phyloP scores from a whole-genome alignment of 2,888 invertebrate species.

The Arctia plantaginis region DNA sequence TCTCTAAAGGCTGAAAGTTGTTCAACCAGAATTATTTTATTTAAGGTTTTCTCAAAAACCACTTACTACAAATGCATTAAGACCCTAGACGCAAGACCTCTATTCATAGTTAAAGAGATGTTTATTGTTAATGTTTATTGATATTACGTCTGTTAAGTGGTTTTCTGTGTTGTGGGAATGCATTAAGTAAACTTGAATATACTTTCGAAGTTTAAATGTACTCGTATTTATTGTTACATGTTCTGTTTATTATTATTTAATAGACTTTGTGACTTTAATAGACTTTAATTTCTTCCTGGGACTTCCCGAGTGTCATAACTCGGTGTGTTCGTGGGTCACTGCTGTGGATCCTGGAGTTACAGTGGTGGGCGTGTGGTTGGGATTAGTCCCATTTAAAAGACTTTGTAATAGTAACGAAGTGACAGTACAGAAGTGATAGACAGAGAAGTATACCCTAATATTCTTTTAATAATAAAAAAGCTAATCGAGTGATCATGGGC shows the following conservation, averaged over 20 bases:
- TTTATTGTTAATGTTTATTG: slow-evolving; percentile 17
- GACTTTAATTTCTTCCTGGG: no score
- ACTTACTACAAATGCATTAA: slow-evolving; percentile 7
- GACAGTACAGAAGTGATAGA: background rate
- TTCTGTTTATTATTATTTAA: no score
- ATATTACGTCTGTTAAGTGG: slow-evolving; percentile 15
- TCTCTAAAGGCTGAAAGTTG: background rate
- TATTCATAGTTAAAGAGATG: slow-evolving; percentile 14
- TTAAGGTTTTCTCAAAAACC: slow-evolving; percentile 9
- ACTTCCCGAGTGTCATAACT: no score
- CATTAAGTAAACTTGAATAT: background rate
- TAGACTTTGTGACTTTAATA: no score
- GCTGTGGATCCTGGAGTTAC: no score
- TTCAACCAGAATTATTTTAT: background rate
- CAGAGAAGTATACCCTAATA: background rate
- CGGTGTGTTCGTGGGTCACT: background rate
- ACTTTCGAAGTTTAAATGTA: background rate
- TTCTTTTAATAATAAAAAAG: background rate
- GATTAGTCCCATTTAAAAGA: no score
- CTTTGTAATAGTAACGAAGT: no score
- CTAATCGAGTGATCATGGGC: background rate
- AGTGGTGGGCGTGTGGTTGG: no score
- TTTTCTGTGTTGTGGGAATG: slow-evolving; percentile 13
- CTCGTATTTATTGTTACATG: background rate
- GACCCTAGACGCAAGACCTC: background rate